phyloP scores from a whole-genome alignment of 2,797 vertebrate genomes.

The Lutjanus argentimaculatus region DNA sequence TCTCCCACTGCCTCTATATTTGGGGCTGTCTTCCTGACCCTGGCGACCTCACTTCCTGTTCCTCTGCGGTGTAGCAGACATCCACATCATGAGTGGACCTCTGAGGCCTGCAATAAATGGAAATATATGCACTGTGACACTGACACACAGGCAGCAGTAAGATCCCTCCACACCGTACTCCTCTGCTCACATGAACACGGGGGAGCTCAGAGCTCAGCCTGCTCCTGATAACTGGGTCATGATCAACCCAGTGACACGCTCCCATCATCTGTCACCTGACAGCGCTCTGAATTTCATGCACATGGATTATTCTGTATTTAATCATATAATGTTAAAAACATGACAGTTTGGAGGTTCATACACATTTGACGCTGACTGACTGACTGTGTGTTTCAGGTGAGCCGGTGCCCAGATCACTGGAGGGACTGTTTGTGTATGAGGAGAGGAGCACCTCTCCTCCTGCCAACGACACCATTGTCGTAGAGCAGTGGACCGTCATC shows the following conservation, averaged over 20 bases:
- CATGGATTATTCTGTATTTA: not conserved
- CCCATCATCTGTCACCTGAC: slow-evolving; percentile 1
- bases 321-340: not conserved
- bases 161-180: not conserved
- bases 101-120: slow-evolving; percentile 55
- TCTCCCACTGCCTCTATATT: slow-evolving; percentile 76
- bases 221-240: slow-evolving; percentile 74
- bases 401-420: slow-evolving; percentile 92
- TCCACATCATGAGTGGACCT: slow-evolving; percentile 58
- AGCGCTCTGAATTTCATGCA: not conserved
- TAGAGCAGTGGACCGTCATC: slow-evolving; percentile 98
- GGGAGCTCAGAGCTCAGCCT: slow-evolving; percentile 32
- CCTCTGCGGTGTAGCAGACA: slow-evolving; percentile 61
- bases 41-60: slow-evolving; percentile 82
- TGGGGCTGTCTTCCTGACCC: slow-evolving; percentile 74
- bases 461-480: slow-evolving; percentile 96
- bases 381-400: slow-evolving; percentile 86
- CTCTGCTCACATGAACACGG: not conserved
- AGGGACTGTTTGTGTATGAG: slow-evolving; percentile 96
- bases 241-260: slow-evolving; percentile 53
- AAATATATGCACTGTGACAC: slow-evolving; percentile 31
- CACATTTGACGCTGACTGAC: not conserved
- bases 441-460: slow-evolving; percentile 87
- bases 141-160: not conserved
- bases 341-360: too few relatives aligned